Evolutionary conservation across 2,113 vertebrate species (phyloP), one percentile per base, ranked within the genome.

Genomic region (Choloepus hoffmanni): DNA sequence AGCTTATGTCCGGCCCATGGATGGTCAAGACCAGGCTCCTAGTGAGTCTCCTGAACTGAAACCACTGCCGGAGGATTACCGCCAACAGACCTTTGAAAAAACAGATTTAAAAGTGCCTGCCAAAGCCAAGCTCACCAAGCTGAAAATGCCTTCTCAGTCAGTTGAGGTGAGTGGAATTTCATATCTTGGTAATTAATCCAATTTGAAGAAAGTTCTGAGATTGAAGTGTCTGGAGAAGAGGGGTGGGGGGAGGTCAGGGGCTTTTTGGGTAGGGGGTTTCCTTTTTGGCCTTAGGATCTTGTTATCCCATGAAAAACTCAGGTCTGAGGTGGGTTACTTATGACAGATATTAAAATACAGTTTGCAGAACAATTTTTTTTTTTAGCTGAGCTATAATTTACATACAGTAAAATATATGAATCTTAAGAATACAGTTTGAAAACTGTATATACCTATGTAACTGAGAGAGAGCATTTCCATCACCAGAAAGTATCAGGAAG

Each of bases 1-100:
- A 0, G 99, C 99, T 2, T 99, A 99, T 1, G 99, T 99, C 68
- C 98, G 99, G 84, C 99, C 99, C 89, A 99, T 99, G 99, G 99
- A 99, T 43, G 99, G 99, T 72, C 99, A 99, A 96, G 99, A 99
- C 82, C 99, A 99, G 98, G 98, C 98, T 26, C 98, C 98, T 2
- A 98, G 96, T 12, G 98, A 99, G 92, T 99, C 99, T 0, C 99
- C 99, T 0, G 98, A 99, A 86, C 98, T 99, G 45, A 99, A 99
- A 91, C 98, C 98, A 13, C 97, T 98, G 4, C 98, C 98, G 0
- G 99, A 99, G 55, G 98, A 98, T 79, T 98, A 98, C 85, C 97
- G 94, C 0, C 96, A 97, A 82, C 98, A 98, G 97, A 93, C 97
- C 30, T 99, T 98, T 30, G 98, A 98, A 91, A 98, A 98, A 90